Conservation (phyloP, 1,140 invertebrate species). For the Sycobia sp. region DNA sequence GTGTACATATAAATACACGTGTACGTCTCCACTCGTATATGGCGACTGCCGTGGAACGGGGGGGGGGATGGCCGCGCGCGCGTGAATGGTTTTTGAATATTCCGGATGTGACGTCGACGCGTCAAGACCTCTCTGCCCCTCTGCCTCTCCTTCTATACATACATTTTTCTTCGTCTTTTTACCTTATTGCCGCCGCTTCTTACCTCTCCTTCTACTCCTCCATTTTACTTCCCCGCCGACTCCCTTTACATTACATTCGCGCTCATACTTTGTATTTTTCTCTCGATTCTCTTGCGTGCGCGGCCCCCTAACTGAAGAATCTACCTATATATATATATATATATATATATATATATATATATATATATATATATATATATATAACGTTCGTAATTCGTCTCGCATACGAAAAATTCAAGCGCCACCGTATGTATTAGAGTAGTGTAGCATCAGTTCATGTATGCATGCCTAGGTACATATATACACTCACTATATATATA, state of each 20-base stretch:
- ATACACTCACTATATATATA: too few species aligned
- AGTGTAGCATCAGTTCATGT: too few species aligned
- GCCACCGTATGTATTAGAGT: too few species aligned
- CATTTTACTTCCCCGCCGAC: background rate
- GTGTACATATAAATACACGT: background rate
- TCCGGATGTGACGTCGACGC: constrained; percentile 47
- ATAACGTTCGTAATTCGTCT: too few species aligned
- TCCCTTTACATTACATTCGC: background rate
- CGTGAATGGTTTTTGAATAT: constrained; percentile 46
- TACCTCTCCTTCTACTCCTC: background rate
- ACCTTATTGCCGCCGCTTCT: background rate
- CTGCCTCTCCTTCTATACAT: too few species aligned
- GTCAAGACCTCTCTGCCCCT: constrained; percentile 7
- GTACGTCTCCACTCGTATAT: background rate
- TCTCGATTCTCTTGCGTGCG: constrained; percentile 8
- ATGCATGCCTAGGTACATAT: too few species aligned
- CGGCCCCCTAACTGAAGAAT: too few species aligned
- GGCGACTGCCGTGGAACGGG: too few species aligned
- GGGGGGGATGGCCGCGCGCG: constrained; percentile 13
- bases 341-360: too few species aligned
- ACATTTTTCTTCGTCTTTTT: background rate
- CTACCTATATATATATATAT: too few species aligned
- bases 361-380: too few species aligned
- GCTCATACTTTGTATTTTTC: constrained; percentile 1
- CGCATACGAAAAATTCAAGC: constrained; percentile 12